Conservation (phyloP, 1,140 invertebrate species). For the Hyles euphorbiae region DNA sequence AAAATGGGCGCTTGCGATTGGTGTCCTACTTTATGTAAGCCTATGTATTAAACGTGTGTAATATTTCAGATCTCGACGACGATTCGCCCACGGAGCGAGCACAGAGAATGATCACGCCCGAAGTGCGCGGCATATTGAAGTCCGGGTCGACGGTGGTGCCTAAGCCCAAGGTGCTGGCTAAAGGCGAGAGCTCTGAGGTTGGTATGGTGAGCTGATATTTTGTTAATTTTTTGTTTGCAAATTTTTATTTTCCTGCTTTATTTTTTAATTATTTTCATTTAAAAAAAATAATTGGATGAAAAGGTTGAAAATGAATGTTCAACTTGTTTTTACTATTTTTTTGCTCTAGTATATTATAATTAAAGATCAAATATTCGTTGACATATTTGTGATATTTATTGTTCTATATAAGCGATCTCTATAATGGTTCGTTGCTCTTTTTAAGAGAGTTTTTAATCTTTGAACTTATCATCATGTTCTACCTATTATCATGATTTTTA, state of each 20-base stretch:
- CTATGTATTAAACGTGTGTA: not conserved
- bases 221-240: not conserved
- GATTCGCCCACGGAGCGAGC: constrained; percentile 66
- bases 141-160: constrained; percentile 68
- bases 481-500: not conserved
- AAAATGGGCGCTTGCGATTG: not conserved
- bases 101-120: constrained; percentile 70
- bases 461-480: not conserved
- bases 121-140: constrained; percentile 76
- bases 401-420: too few species aligned
- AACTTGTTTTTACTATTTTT: not conserved
- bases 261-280: not conserved
- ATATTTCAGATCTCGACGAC: constrained; percentile 56
- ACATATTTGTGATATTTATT: not conserved
- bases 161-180: constrained; percentile 54
- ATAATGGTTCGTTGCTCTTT: too few species aligned
- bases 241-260: not conserved
- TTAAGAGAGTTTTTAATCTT: too few species aligned
- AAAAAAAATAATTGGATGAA: too few species aligned
- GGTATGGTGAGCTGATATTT: constrained; percentile 15
- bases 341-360: too few species aligned
- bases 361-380: not conserved
- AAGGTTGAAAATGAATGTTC: not conserved
- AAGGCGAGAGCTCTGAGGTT: constrained; percentile 73
- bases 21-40: not conserved